Base-by-base conservation (phyloP, 1,140 invertebrate genomes). In the Radopholus similis region DNA sequence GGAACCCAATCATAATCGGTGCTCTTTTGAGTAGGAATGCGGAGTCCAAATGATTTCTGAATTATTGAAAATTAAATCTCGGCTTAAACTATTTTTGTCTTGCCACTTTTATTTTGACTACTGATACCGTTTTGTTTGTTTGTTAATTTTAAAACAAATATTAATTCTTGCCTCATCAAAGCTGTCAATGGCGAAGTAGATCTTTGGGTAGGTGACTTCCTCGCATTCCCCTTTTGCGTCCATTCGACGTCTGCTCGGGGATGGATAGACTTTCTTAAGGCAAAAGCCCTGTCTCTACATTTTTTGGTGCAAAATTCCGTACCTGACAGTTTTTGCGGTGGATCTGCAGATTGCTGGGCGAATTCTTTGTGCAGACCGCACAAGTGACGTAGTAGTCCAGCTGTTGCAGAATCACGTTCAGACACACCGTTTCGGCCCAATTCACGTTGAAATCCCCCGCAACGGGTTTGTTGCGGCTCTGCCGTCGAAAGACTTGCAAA, bases 351-450 rank as follows among this genome's bases (percentile, higher is more conserved):
- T 97, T 91, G 85, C 95, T 93, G 53, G 92, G 91, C 80, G 91
- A 93, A 62, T 93, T 97, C 83, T 94, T 88, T 49, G 93, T 96
- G 85, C 95, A 98, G 77, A 97, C 92, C 66, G 94, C 95, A 84
- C 95, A 87, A 11, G 95, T 97, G 47, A 98, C 86, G 49, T 90
- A 94, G 84, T 97, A 99, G 83, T 97, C 92, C 85, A 98, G 49
- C 86, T 97, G 93, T 86, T 98, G 95, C 79, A 98, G 90, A 71
- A 98, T 93, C 74, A 98, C 87, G 86, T 99, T 98, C 53, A 98
- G 87, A 86, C 97, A 98, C 66, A 98, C 93, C 53, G 95, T 97
- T 87, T 98, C 95, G 85, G 97, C 93, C 95, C 95, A 97, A 86
- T 97, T 93, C 75, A 97, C 90, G 79, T 92, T 90, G 26, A 90